phyloP scores from a whole-genome alignment of 2,797 vertebrate species.

The Sebastes diploproa region DNA sequence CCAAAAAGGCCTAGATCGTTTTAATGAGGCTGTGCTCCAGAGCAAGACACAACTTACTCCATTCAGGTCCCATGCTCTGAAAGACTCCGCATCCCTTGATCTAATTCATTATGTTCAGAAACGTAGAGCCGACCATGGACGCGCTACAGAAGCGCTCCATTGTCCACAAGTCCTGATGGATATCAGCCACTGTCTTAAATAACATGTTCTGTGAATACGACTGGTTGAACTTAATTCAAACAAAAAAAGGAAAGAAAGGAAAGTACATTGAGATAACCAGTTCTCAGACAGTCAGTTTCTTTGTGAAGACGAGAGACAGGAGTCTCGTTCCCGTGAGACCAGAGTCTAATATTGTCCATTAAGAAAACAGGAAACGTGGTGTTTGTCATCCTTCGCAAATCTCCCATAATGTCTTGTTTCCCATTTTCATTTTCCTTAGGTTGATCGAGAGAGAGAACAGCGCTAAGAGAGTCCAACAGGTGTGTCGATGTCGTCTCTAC shows the following conservation, averaged over 20 bases:
- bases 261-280: constrained; percentile 58
- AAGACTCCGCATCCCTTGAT: constrained; percentile 40
- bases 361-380: constrained; percentile 64
- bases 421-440: constrained; percentile 7
- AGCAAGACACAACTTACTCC: constrained; percentile 30
- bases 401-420: constrained; percentile 11
- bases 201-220: constrained; percentile 47
- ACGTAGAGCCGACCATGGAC: constrained; percentile 22
- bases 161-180: constrained; percentile 52
- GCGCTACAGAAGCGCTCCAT: constrained; percentile 48
- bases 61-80: constrained; percentile 35
- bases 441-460: neutral
- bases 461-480: constrained; percentile 34
- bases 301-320: constrained; percentile 52
- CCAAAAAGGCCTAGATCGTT: neutral
- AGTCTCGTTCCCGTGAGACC: constrained; percentile 58
- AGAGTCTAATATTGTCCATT: constrained; percentile 53
- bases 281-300: constrained; percentile 61
- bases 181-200: constrained; percentile 70
- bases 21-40: neutral
- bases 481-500: constrained; percentile 25
- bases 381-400: constrained; percentile 39
- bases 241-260: constrained; percentile 23
- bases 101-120: constrained; percentile 47
- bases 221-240: constrained; percentile 37